Evolutionary conservation across 2,888 invertebrate species (phyloP).

Genomic region (Tachina grossa): DNA sequence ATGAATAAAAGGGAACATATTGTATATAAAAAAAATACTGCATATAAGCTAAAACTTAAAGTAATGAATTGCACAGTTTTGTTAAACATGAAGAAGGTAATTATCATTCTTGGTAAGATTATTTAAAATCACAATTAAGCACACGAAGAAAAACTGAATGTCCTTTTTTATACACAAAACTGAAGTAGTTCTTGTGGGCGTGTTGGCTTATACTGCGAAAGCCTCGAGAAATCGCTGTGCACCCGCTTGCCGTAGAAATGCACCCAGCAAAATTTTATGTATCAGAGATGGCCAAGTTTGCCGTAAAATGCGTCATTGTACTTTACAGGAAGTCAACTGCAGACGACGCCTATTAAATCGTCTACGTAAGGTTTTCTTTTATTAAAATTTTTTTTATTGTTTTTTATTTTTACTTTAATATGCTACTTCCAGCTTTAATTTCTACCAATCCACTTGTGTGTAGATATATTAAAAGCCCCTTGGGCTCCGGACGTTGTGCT

Average conservation of each 20-base stretch:
- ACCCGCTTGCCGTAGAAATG: slow-evolving; percentile 69
- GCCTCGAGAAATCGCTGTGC: slow-evolving; percentile 31
- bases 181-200: slow-evolving; percentile 47
- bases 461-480: slow-evolving; percentile 41
- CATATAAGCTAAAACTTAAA: slow-evolving; percentile 24
- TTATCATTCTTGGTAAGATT: slow-evolving; percentile 50
- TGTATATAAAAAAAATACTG: neutral
- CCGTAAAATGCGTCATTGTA: slow-evolving; percentile 74
- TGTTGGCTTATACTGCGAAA: slow-evolving; percentile 26
- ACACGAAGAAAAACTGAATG: neutral
- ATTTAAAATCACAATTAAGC: neutral
- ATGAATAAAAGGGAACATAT: neutral
- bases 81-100: slow-evolving; percentile 56
- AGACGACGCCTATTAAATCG: slow-evolving; percentile 10
- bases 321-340: slow-evolving; percentile 75
- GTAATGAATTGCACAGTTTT: neutral
- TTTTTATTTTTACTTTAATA: slow-evolving; percentile 17
- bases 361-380: slow-evolving; percentile 35
- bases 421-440: slow-evolving; percentile 4
- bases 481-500: slow-evolving; percentile 61
- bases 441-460: slow-evolving; percentile 14
- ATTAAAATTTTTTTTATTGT: neutral
- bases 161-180: neutral
- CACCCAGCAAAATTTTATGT: slow-evolving; percentile 70
- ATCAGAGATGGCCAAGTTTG: slow-evolving; percentile 71